phyloP scores from a whole-genome alignment of 2,888 invertebrate genomes.

The Sinhomidia bicolor region DNA sequence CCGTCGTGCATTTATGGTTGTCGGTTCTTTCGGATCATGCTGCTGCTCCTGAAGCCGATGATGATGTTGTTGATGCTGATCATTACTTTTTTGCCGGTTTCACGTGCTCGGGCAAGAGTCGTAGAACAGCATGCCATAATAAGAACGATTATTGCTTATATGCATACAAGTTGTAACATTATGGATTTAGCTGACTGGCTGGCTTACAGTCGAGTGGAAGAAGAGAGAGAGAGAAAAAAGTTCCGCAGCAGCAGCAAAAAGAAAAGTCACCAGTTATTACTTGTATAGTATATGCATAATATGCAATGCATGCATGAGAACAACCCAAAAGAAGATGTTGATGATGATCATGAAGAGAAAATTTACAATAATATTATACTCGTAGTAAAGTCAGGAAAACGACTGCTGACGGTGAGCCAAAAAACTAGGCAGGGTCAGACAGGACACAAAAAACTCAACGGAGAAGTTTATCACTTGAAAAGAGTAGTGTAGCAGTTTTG shows the following conservation, averaged over 20 bases:
- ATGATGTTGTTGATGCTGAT: slow-evolving; percentile 2
- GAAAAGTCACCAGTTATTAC: background rate
- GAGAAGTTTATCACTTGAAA: slow-evolving; percentile 42
- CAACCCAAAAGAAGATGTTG: background rate
- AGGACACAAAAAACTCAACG: slow-evolving; percentile 49
- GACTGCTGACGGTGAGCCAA: slow-evolving; percentile 58
- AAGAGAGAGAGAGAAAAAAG: slow-evolving; percentile 35
- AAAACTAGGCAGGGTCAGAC: slow-evolving; percentile 60
- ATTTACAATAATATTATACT: slow-evolving; percentile 49
- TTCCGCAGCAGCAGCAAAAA: slow-evolving; percentile 32
- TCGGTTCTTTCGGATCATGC: slow-evolving; percentile 37
- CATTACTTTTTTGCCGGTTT: slow-evolving; percentile 46
- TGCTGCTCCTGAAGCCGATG: background rate
- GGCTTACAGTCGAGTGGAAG: too few species aligned
- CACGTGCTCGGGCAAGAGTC: slow-evolving; percentile 36
- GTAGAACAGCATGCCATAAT: slow-evolving; percentile 16
- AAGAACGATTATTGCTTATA: slow-evolving; percentile 17
- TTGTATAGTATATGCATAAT: slow-evolving; percentile 33
- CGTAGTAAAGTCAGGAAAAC: background rate
- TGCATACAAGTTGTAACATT: slow-evolving; percentile 52
- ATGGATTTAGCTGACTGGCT: slow-evolving; percentile 11
- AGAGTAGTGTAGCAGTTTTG: slow-evolving; percentile 60
- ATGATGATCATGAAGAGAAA: slow-evolving; percentile 38
- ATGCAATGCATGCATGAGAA: slow-evolving; percentile 14
- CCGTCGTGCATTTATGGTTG: slow-evolving; percentile 21